Conservation (phyloP, 1,140 invertebrate species). For the Chironomus tepperi region DNA sequence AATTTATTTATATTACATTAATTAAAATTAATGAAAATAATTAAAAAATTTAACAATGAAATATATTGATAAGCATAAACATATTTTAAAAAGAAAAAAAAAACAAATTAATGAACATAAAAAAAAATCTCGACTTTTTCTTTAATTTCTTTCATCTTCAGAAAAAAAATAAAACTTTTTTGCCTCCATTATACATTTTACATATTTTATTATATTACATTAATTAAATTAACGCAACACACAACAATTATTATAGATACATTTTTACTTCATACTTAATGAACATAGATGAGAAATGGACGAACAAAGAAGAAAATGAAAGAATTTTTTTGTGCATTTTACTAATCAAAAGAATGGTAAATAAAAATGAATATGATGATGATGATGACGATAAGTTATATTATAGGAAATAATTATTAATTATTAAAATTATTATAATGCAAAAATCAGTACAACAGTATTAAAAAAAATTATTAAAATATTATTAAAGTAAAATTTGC, state of each 20-base stretch:
- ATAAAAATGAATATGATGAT: background rate
- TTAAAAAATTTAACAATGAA: conserved; percentile 2
- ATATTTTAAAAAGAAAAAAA: background rate
- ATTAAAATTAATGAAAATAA: background rate
- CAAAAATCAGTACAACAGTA: conserved; percentile 6
- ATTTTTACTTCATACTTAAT: too few species aligned
- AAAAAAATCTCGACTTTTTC: background rate
- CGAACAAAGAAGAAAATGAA: too few species aligned
- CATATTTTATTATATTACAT: background rate
- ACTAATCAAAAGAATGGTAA: too few species aligned
- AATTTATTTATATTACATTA: conserved; percentile 15
- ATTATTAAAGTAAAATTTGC: too few species aligned
- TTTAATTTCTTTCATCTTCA: background rate
- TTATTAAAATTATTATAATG: conserved; percentile 9
- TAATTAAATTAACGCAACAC: background rate
- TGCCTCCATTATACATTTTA: background rate
- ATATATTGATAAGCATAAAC: conserved; percentile 1
- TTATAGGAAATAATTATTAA: conserved; percentile 5
- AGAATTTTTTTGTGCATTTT: too few species aligned
- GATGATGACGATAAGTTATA: background rate
- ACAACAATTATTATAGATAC: background rate
- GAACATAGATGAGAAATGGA: too few species aligned
- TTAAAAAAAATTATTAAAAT: background rate
- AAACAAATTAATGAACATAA: background rate
- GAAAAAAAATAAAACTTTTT: background rate